Percentiles rank a stretch among this genome's conserved stretches.
Evolutionary conservation across 2,888 invertebrate genomes (phyloP).

Genomic region (Dyspetes luteomarginatus): DNA sequence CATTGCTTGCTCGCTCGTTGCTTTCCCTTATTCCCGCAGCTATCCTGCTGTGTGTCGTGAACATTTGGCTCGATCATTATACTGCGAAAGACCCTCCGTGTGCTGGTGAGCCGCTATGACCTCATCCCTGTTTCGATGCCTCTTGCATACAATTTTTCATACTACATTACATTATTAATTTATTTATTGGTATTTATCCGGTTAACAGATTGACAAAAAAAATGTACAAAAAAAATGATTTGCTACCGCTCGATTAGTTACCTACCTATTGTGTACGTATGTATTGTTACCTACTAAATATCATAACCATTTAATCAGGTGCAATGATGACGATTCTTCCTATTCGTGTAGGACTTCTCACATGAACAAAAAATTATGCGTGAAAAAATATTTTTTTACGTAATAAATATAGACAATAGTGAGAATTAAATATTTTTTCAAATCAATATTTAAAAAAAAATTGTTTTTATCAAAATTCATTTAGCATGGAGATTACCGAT

Average conservation of each 20-base stretch:
- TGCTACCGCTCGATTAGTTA: background rate
- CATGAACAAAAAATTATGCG: no score
- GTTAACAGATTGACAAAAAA: background rate
- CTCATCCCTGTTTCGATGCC: background rate
- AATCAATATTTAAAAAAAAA: no score
- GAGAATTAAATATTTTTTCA: no score
- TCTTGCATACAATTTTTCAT: background rate
- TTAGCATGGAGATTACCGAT: no score
- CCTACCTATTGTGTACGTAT: background rate
- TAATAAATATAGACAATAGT: no score
- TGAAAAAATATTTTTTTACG: no score
- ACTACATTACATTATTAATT: background rate
- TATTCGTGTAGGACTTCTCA: no score
- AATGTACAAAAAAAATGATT: background rate
- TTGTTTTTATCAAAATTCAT: no score
- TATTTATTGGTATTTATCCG: background rate
- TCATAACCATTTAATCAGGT: no score
- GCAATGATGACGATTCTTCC: no score
- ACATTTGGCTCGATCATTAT: conserved; percentile 58
- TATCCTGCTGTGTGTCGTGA: conserved; percentile 50
- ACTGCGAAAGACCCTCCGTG: conserved; percentile 27
- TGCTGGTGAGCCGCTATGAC: conserved; percentile 24
- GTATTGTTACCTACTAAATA: no score
- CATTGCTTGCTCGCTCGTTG: conserved; percentile 45
- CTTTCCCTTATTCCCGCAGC: conserved; percentile 45